A percentile compares a stretch with the other conserved stretches of the same genome.
These are phyloP conservation scores for Calephelis nemesis DNA, from an alignment of 1,140 invertebrate genomes.

Conservation along the genomic window DNA sequence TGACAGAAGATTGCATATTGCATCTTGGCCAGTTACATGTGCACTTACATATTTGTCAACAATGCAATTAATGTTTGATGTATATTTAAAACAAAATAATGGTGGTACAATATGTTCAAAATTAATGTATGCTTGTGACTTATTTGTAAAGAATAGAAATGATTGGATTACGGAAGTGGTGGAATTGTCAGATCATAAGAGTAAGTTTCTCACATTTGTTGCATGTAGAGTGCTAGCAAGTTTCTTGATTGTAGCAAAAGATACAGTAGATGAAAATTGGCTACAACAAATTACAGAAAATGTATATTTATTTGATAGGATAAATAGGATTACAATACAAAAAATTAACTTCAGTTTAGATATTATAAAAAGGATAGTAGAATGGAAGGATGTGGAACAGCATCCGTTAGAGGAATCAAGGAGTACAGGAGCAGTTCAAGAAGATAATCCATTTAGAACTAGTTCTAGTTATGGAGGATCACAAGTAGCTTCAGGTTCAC, in stretches of 20 bases:
- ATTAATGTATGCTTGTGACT: conserved; percentile 88
- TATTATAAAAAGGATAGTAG: conserved; percentile 90
- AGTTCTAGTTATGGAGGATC: conserved; percentile 52
- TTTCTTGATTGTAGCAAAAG: conserved; percentile 90
- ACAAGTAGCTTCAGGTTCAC: conserved; percentile 51
- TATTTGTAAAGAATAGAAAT: conserved; percentile 88
- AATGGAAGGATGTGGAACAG: conserved; percentile 91
- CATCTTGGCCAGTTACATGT: conserved; percentile 86
- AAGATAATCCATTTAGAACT: conserved; percentile 69
- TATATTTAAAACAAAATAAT: conserved; percentile 90
- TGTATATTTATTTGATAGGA: conserved; percentile 79
- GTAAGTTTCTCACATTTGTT: conserved; percentile 90
- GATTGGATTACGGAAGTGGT: conserved; percentile 91
- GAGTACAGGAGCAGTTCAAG: conserved; percentile 58
- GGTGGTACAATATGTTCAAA: conserved; percentile 89
- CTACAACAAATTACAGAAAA: conserved; percentile 87
- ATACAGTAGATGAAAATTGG: conserved; percentile 88
- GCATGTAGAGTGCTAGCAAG: conserved; percentile 89
- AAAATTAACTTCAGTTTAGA: conserved; percentile 91
- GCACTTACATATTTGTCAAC: conserved; percentile 89
- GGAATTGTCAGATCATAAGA: conserved; percentile 86
- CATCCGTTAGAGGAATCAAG: conserved; percentile 88
- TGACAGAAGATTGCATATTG: conserved; percentile 82
- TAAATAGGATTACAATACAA: conserved; percentile 80
- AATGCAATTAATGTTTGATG: conserved; percentile 90